Percentiles rank a stretch among this genome's conserved stretches.
phyloP scores from a whole-genome alignment of 2,113 vertebrate genomes.

The Natator depressus region DNA sequence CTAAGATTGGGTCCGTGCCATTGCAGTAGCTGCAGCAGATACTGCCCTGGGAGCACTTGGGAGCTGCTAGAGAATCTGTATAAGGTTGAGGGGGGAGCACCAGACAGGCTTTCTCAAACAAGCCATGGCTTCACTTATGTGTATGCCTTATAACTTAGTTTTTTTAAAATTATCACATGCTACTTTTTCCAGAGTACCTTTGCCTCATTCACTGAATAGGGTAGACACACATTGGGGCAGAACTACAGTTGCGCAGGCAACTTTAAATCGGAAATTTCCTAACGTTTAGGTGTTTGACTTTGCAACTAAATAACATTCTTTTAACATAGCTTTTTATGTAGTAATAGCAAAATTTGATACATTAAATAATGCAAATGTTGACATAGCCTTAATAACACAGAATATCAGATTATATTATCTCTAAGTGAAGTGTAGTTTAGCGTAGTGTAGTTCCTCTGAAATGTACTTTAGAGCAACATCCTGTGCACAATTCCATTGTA shows the following conservation, averaged over 20 bases:
- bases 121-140: not conserved
- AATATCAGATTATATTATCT: not conserved
- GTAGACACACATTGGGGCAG: not conserved
- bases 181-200: not conserved
- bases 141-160: not conserved
- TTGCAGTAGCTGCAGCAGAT: not conserved
- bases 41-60: not conserved
- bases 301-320: not conserved
- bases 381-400: not conserved
- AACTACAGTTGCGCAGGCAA: not conserved
- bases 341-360: not conserved
- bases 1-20: no score
- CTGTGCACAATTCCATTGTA: not conserved
- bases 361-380: not conserved
- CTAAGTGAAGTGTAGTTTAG: not conserved
- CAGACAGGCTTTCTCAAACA: not conserved
- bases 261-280: not conserved
- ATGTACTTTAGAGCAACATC: not conserved
- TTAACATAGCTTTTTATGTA: not conserved
- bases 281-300: not conserved
- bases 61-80: not conserved
- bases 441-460: accelerated
- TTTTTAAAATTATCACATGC: not conserved
- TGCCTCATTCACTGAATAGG: not conserved
- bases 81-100: not conserved